Evolutionary conservation across 2,888 invertebrate genomes (phyloP).

Genomic region (Cataglyphis livida): DNA sequence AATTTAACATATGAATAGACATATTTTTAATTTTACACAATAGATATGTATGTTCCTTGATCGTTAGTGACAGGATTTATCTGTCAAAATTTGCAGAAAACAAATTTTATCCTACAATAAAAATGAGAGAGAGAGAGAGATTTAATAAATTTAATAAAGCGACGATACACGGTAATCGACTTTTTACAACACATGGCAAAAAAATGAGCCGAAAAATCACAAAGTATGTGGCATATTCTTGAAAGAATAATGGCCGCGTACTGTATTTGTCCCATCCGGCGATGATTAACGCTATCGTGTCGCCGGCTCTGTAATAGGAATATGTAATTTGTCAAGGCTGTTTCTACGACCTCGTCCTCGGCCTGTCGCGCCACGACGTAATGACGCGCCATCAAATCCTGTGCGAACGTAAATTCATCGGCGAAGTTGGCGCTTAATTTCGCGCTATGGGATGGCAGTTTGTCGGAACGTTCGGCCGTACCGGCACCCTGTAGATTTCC

Average conservation of each 20-base stretch:
- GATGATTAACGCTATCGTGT: constrained; percentile 3
- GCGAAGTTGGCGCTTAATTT: constrained; percentile 50
- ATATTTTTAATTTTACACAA: too few species aligned
- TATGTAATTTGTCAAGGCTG: constrained; percentile 45
- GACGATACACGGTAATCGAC: neutral
- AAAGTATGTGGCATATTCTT: neutral
- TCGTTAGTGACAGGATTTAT: too few species aligned
- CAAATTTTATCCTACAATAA: too few species aligned
- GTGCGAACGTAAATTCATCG: constrained; percentile 56
- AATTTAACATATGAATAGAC: too few species aligned
- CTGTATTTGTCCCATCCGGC: neutral
- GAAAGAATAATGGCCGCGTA: neutral
- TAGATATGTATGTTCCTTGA: too few species aligned
- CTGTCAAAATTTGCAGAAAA: too few species aligned
- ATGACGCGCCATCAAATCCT: constrained; percentile 49
- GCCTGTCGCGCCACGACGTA: constrained; percentile 48
- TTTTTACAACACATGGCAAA: neutral
- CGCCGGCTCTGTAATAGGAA: constrained; percentile 30
- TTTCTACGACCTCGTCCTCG: constrained; percentile 56
- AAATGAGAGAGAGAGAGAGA: too few species aligned
- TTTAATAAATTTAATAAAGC: neutral
- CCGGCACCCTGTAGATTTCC: constrained; percentile 42
- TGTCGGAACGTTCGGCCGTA: neutral
- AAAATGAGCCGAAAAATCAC: constrained; percentile 5
- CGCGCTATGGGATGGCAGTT: constrained; percentile 21